Percentiles rank a stretch among this genome's conserved stretches.
phyloP scores from a whole-genome alignment of 2,113 vertebrate genomes.

The Halichoerus grypus region DNA sequence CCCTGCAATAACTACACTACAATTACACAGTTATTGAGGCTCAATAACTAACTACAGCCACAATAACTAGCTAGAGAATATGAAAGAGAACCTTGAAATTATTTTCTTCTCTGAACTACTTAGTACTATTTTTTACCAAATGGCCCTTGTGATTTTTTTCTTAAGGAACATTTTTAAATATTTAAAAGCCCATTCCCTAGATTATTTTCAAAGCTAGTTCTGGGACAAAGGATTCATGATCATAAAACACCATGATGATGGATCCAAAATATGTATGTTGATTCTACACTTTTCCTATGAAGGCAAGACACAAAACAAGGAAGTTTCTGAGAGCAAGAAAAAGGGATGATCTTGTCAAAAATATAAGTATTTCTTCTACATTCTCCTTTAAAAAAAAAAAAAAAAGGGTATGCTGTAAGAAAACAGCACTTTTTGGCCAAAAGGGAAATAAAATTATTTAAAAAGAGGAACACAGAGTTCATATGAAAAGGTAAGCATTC shows the following conservation, averaged over 20 bases:
- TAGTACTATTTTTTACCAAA: slow-evolving; percentile 49
- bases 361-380: not conserved
- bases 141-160: not conserved
- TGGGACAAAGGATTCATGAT: not conserved
- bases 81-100: not conserved
- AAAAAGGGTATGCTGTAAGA: not conserved
- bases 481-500: not conserved
- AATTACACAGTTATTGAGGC: not conserved
- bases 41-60: not conserved
- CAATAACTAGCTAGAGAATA: not conserved
- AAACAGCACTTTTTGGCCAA: slow-evolving; percentile 5
- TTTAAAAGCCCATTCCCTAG: slow-evolving; percentile 15
- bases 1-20: not conserved
- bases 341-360: slow-evolving; percentile 23
- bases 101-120: slow-evolving; percentile 11
- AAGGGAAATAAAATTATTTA: not conserved
- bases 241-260: not conserved
- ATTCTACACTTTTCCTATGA: slow-evolving; percentile 37
- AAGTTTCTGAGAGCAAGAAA: slow-evolving; percentile 47
- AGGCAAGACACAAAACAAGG: slow-evolving; percentile 44
- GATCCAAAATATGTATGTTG: not conserved
- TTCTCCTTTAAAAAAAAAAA: not conserved
- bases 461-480: not conserved
- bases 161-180: slow-evolving; percentile 2
- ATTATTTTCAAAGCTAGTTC: slow-evolving; percentile 35